phyloP scores from a whole-genome alignment of 1,140 invertebrate species.

The Aphaenogaster floridana region DNA sequence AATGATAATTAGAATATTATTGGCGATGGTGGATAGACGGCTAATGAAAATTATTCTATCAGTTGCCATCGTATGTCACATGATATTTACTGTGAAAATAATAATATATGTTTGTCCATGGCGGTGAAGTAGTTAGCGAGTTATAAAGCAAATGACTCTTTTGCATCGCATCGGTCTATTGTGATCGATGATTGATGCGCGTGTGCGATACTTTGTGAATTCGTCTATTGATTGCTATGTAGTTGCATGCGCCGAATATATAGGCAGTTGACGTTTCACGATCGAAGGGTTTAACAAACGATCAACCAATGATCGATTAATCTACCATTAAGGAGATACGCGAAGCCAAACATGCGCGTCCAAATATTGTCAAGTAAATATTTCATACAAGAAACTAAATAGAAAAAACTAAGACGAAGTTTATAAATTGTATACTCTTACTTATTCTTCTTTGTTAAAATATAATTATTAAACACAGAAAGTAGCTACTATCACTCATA shows the following conservation, averaged over 20 bases:
- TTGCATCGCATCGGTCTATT: slow-evolving; percentile 58
- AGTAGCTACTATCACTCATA: background rate
- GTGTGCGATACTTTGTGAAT: slow-evolving; percentile 44
- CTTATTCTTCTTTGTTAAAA: background rate
- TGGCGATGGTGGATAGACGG: background rate
- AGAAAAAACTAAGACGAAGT: background rate
- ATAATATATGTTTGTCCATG: slow-evolving; percentile 38
- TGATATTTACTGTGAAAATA: slow-evolving; percentile 54
- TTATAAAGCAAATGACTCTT: slow-evolving; percentile 64
- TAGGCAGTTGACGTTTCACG: slow-evolving; percentile 32
- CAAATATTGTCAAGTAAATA: slow-evolving; percentile 17
- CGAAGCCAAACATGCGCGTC: slow-evolving; percentile 4
- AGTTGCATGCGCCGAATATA: slow-evolving; percentile 40
- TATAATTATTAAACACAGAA: background rate
- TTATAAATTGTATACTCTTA: background rate
- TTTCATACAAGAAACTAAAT: background rate
- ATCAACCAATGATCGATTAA: slow-evolving; percentile 57
- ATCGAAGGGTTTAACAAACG: slow-evolving; percentile 57
- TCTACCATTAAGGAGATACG: slow-evolving; percentile 33
- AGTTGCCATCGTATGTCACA: background rate
- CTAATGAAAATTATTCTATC: slow-evolving; percentile 53
- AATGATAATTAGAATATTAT: slow-evolving; percentile 39
- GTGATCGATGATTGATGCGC: slow-evolving; percentile 64
- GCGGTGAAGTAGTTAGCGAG: slow-evolving; percentile 60
- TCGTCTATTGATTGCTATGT: slow-evolving; percentile 47